A percentile compares a stretch with the other conserved stretches of the same genome.
Evolutionary conservation across 2,888 invertebrate species (phyloP).

Genomic region (Netelia inedita): DNA sequence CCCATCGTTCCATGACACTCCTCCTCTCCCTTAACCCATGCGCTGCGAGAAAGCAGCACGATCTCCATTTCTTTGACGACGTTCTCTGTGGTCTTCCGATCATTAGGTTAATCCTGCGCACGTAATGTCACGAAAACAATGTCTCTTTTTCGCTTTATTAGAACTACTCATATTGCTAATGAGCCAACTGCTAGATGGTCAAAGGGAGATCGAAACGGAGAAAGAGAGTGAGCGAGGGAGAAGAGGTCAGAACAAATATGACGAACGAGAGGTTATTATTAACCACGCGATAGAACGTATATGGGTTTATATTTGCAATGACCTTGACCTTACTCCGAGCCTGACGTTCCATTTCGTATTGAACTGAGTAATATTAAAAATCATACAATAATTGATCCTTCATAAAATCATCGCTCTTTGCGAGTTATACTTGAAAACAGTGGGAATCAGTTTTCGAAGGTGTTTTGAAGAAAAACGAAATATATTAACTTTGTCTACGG

Average conservation of each 20-base stretch:
- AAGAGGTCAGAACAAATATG: neutral
- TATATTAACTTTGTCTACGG: neutral
- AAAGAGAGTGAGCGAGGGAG: neutral
- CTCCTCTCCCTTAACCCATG: neutral
- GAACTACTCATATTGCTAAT: conserved; percentile 55
- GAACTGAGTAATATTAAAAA: neutral
- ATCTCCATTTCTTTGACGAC: neutral
- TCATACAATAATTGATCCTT: neutral
- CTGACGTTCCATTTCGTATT: neutral
- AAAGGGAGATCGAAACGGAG: neutral
- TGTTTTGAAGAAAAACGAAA: neutral
- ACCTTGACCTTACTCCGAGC: conserved; percentile 40
- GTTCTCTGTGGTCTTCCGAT: conserved; percentile 6
- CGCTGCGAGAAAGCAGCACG: conserved; percentile 12
- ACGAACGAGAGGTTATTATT: conserved; percentile 9
- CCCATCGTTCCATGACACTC: neutral
- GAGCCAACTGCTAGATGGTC: conserved; percentile 33
- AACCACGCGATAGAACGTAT: neutral
- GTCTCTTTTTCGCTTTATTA: conserved; percentile 51
- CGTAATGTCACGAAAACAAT: conserved; percentile 54
- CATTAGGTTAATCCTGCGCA: conserved; percentile 8
- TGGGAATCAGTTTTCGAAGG: too few relatives aligned
- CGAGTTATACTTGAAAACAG: neutral
- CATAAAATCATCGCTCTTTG: neutral
- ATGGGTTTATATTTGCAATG: conserved; percentile 29